Evolutionary conservation across 2,113 vertebrate genomes (phyloP).

Genomic region (Esox niger): DNA sequence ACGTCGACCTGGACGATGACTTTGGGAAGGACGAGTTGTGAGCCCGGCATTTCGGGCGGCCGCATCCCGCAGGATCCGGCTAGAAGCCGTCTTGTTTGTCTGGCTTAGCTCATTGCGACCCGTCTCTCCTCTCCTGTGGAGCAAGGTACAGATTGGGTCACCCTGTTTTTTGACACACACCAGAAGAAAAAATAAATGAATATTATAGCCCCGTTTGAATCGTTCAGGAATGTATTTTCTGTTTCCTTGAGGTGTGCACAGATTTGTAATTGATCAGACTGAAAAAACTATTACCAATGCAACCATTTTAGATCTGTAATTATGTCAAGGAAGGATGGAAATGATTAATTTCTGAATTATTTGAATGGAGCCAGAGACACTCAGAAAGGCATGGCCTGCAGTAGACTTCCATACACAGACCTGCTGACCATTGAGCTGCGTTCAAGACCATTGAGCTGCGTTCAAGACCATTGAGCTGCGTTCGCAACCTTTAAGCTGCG

Average conservation of each 20-base stretch:
- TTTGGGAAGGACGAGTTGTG: conserved; percentile 81
- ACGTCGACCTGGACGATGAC: conserved; percentile 86
- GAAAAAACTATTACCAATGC: no score
- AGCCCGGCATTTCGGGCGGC: conserved; percentile 40
- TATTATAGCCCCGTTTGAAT: no score
- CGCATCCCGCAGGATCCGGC: conserved; percentile 24
- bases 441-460: conserved; percentile 48
- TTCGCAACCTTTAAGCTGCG: conserved; percentile 29
- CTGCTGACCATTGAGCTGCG: conserved; percentile 38
- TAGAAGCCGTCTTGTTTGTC: conserved; percentile 12
- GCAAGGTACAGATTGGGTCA: conserved; percentile 44
- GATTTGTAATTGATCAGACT: no score
- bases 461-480: no score
- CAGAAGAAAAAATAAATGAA: conserved; percentile 34
- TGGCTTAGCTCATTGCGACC: conserved; percentile 18
- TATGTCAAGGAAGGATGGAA: no score
- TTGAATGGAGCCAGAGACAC: neutral
- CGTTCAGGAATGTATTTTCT: no score
- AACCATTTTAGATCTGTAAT: no score
- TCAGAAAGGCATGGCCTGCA: conserved; percentile 13
- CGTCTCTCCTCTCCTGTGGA: conserved; percentile 64
- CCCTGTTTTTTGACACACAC: conserved; percentile 62
- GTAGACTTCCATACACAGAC: conserved; percentile 41
- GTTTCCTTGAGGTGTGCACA: no score
- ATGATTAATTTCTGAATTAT: no score